Conservation (phyloP, 2,113 vertebrate species). For the Cinclus mexicanus region DNA sequence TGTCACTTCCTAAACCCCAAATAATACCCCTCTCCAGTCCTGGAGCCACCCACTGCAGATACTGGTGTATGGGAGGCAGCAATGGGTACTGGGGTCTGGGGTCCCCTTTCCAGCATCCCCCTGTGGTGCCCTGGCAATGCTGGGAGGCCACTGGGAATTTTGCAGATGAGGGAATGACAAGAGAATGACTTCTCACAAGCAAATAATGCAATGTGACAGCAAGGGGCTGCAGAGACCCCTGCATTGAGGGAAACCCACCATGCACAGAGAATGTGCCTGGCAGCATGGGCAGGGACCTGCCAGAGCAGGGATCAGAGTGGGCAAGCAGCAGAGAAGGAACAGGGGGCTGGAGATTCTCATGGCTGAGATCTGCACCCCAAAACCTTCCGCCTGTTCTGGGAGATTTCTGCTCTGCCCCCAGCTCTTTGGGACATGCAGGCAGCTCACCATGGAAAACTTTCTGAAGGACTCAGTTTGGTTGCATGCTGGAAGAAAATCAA, state of each 20-base stretch:
- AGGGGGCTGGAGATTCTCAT: background rate
- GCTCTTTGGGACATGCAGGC: background rate
- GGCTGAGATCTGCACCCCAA: background rate
- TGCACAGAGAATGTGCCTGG: background rate
- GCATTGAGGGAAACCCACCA: background rate
- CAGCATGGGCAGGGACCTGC: background rate
- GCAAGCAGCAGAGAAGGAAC: background rate
- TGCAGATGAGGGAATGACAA: background rate
- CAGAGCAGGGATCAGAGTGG: background rate
- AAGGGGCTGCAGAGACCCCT: background rate
- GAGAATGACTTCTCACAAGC: background rate
- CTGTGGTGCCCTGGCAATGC: background rate
- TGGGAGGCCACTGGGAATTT: background rate
- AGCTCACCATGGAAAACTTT: background rate
- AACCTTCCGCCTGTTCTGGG: rapidly evolving
- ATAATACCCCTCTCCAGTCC: background rate
- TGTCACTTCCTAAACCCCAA: background rate
- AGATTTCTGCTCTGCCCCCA: background rate
- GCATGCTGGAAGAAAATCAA: background rate
- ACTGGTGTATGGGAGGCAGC: background rate
- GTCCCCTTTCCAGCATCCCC: background rate
- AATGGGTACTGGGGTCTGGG: background rate
- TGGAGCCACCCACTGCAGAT: background rate
- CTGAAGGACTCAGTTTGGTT: background rate
- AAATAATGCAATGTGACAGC: background rate